A percentile compares a stretch with the other conserved stretches of the same genome.
Evolutionary conservation across 2,888 invertebrate species (phyloP).

Genomic region (Leucophenga montana): DNA sequence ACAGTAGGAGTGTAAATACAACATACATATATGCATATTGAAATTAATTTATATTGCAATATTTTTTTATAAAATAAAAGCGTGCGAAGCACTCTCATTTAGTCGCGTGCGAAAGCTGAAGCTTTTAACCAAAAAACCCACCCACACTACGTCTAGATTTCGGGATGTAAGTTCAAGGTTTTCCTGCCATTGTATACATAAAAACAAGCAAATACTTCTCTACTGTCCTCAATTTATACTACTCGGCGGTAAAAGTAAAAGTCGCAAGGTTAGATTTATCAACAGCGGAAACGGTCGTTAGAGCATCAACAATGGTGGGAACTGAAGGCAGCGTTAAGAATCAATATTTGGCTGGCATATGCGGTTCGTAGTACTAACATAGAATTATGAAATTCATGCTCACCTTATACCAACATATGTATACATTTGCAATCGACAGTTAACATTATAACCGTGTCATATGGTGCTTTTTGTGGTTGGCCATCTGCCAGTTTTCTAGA

Average conservation of each 20-base stretch:
- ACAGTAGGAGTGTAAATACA: conserved; percentile 19
- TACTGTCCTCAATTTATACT: too few species aligned
- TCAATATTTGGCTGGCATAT: conserved; percentile 67
- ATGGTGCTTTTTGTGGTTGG: conserved; percentile 71
- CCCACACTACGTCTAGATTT: too few species aligned
- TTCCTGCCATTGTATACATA: conserved; percentile 1
- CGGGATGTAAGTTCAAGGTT: conserved; percentile 5
- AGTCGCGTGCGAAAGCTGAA: conserved; percentile 3
- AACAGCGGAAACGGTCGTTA: conserved; percentile 28
- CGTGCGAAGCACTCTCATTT: neutral
- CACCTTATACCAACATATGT: neutral
- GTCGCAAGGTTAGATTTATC: neutral
- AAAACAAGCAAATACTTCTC: neutral
- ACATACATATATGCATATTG: conserved; percentile 46
- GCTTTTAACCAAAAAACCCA: neutral
- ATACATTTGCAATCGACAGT: conserved; percentile 45
- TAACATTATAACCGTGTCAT: conserved; percentile 65
- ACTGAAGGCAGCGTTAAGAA: conserved; percentile 51
- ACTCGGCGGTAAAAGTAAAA: conserved; percentile 36
- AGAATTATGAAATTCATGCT: neutral
- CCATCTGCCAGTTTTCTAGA: conserved; percentile 67
- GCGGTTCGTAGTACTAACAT: conserved; percentile 58
- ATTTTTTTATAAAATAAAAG: conserved; percentile 20
- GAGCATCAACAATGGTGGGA: conserved; percentile 12
- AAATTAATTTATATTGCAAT: neutral